Conservation (phyloP, 2,888 invertebrate species). For the Boloria selene region DNA sequence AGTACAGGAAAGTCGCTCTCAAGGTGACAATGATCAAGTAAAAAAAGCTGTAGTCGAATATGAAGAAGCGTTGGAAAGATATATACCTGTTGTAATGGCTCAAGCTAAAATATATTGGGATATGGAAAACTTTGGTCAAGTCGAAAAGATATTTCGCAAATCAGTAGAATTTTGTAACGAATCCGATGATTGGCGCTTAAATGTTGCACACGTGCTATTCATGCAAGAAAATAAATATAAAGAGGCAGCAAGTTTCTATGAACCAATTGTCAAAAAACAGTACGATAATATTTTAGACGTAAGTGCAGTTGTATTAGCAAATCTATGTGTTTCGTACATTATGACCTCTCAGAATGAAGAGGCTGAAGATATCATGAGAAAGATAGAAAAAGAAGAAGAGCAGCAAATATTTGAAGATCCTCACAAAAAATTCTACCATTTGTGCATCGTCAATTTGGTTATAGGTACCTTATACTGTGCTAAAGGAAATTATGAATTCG, state of each 20-base stretch:
- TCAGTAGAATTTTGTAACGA: slow-evolving; percentile 99
- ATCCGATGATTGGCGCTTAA: slow-evolving; percentile 97
- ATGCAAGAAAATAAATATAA: slow-evolving; percentile 99
- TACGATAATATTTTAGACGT: slow-evolving; percentile 96
- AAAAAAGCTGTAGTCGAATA: slow-evolving; percentile 95
- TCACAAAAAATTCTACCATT: slow-evolving; percentile 95
- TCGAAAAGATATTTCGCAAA: slow-evolving; percentile 97
- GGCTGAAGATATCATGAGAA: slow-evolving; percentile 98
- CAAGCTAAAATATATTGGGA: slow-evolving; percentile 99
- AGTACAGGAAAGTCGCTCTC: slow-evolving; percentile 95
- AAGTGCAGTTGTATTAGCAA: slow-evolving; percentile 98
- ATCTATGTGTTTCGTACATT: slow-evolving; percentile 99
- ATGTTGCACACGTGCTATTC: slow-evolving; percentile 98
- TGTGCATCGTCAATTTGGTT: slow-evolving; percentile 99
- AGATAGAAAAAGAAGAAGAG: slow-evolving; percentile 99
- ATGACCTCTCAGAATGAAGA: slow-evolving; percentile 99
- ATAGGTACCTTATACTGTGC: slow-evolving; percentile 99
- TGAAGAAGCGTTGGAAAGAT: slow-evolving; percentile 94
- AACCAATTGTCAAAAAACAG: slow-evolving; percentile 97
- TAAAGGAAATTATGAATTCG: slow-evolving; percentile 99
- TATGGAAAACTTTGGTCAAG: slow-evolving; percentile 96
- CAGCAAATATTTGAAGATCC: slow-evolving; percentile 95
- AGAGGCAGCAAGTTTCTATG: slow-evolving; percentile 98
- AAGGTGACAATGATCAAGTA: slow-evolving; percentile 93
- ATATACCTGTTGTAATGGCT: slow-evolving; percentile 99